Conservation (phyloP, 2,888 invertebrate species). For the Brassicogethes aeneus region DNA sequence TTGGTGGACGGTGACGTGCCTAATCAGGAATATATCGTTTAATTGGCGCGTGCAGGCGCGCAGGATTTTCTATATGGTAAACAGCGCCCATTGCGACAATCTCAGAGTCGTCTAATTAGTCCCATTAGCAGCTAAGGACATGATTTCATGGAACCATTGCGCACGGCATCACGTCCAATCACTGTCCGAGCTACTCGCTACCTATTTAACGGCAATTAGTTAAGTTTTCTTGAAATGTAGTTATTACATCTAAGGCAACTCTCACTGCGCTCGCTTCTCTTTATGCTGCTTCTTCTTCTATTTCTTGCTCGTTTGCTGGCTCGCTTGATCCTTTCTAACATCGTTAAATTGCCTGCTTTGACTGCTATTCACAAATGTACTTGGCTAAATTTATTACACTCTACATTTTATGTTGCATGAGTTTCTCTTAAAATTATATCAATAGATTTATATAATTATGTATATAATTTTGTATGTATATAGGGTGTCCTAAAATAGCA, state of each 20-base stretch:
- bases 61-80: slow-evolving; percentile 26
- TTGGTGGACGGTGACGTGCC: slow-evolving; percentile 22
- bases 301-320: too few species aligned
- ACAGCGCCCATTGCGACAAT: slow-evolving; percentile 35
- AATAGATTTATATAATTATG: too few species aligned
- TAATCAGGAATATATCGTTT: slow-evolving; percentile 30
- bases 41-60: slow-evolving; percentile 30
- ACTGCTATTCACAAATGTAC: too few species aligned
- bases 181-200: slow-evolving; percentile 22
- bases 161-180: slow-evolving; percentile 27
- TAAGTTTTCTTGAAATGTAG: slow-evolving; percentile 26
- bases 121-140: slow-evolving; percentile 33
- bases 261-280: slow-evolving; percentile 5
- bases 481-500: too few species aligned
- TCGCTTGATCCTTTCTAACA: too few species aligned
- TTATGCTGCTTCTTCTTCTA: neutral
- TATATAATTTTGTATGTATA: too few species aligned
- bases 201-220: slow-evolving; percentile 24
- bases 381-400: too few species aligned
- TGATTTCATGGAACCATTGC: slow-evolving; percentile 33
- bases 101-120: slow-evolving; percentile 34
- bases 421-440: too few species aligned
- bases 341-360: too few species aligned
- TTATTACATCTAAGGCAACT: slow-evolving; percentile 25
- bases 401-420: too few species aligned